A percentile compares a stretch with the other conserved stretches of the same genome.
Evolutionary conservation across 2,113 vertebrate species (phyloP).

Genomic region (Cyrtonyx montezumae): DNA sequence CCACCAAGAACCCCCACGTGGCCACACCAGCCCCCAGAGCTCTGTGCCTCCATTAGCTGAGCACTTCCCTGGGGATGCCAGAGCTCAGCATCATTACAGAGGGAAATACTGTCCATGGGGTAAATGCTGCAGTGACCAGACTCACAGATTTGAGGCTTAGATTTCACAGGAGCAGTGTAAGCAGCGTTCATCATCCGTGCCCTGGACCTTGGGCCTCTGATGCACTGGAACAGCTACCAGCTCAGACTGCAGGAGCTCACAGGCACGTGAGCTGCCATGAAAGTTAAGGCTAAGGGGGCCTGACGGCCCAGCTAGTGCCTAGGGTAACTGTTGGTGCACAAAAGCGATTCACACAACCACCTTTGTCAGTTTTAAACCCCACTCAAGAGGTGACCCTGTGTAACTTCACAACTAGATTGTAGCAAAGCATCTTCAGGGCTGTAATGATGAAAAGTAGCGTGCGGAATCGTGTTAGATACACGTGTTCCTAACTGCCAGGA

Average conservation of each 20-base stretch:
- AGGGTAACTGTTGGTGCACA: neutral
- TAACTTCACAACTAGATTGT: neutral
- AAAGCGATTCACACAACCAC: fast-evolving
- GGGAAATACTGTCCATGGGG: neutral
- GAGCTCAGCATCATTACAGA: neutral
- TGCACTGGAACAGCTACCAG: neutral
- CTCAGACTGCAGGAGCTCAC: neutral
- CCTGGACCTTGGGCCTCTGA: neutral
- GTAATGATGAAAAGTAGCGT: neutral
- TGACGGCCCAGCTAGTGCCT: neutral
- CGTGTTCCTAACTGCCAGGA: neutral
- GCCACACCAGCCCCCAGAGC: neutral
- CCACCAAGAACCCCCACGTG: neutral
- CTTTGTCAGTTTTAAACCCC: neutral
- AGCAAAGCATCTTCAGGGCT: neutral
- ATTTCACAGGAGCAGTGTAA: neutral
- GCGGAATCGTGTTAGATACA: neutral
- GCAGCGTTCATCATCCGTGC: neutral
- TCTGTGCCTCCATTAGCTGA: neutral
- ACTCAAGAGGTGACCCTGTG: neutral
- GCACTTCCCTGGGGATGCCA: fast-evolving
- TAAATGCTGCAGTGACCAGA: neutral
- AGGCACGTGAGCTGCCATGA: neutral
- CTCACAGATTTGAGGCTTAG: fast-evolving
- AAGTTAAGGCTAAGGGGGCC: neutral